Conservation (phyloP, 2,797 vertebrate species). For the Sylvia borin region DNA sequence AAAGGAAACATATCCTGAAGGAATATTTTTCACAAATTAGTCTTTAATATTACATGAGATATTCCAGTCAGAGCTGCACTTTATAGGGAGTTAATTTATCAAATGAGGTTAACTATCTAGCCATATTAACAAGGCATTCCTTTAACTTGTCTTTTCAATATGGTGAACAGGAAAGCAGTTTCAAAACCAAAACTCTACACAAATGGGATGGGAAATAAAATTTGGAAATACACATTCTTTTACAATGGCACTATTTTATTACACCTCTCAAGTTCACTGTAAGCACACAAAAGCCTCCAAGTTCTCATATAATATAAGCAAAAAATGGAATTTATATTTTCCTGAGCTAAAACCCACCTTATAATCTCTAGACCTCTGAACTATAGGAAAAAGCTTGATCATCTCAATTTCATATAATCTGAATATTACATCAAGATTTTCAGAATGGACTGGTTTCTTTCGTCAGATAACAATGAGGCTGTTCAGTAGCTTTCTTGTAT, state of each 20-base stretch:
- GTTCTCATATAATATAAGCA: background rate
- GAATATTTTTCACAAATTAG: background rate
- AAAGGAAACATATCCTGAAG: background rate
- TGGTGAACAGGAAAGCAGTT: background rate
- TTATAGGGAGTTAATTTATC: background rate
- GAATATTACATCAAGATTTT: background rate
- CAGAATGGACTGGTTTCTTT: background rate
- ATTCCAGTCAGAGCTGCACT: background rate
- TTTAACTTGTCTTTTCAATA: conserved; percentile 3
- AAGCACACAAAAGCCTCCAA: background rate
- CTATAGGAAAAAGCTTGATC: background rate
- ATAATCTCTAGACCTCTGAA: background rate
- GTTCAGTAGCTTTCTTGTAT: background rate
- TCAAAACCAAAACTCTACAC: background rate
- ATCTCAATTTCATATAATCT: background rate
- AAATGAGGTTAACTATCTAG: background rate
- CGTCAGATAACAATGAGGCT: background rate
- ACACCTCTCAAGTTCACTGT: background rate
- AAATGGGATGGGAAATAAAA: background rate
- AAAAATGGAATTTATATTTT: background rate
- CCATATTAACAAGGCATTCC: background rate
- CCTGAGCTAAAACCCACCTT: background rate
- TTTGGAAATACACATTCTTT: background rate
- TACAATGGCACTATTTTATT: background rate
- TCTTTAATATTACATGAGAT: background rate